phyloP scores from a whole-genome alignment of 2,113 vertebrate genomes.

The Serilophus lunatus region DNA sequence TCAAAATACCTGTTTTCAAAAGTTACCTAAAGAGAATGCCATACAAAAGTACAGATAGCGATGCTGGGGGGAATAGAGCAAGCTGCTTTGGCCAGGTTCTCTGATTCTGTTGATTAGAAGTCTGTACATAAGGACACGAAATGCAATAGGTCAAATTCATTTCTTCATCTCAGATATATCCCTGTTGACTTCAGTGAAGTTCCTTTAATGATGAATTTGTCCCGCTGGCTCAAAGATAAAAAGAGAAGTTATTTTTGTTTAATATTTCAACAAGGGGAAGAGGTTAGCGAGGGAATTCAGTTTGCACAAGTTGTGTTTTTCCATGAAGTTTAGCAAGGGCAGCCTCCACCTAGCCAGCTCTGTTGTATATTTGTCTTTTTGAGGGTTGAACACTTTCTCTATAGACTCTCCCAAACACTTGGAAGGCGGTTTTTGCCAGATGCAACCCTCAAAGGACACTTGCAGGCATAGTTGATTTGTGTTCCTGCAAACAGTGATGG shows the following conservation, averaged over 20 bases:
- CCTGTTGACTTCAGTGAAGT: conserved; percentile 49
- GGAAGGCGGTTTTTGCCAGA: conserved; percentile 9
- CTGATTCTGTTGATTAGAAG: not conserved
- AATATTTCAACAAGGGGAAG: conserved; percentile 72
- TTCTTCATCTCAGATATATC: conserved; percentile 41
- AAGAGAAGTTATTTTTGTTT: conserved; percentile 70
- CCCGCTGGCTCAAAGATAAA: conserved; percentile 64
- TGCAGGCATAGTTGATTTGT: not conserved
- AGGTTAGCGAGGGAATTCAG: conserved; percentile 61
- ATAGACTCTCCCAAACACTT: conserved; percentile 35
- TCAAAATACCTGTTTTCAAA: not conserved
- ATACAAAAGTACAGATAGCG: not conserved
- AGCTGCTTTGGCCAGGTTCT: not conserved
- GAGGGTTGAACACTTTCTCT: conserved; percentile 38
- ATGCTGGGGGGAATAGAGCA: not conserved
- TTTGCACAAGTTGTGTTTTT: conserved; percentile 65
- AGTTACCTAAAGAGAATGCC: not conserved
- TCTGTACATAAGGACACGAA: conserved; percentile 12
- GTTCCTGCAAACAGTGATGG: not conserved
- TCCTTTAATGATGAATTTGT: conserved; percentile 60
- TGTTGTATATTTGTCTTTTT: conserved; percentile 66
- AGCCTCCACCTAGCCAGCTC: conserved; percentile 49
- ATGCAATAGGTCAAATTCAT: conserved; percentile 37
- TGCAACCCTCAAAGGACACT: not conserved
- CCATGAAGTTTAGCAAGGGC: conserved; percentile 57